A percentile compares a stretch with the other conserved stretches of the same genome.
phyloP scores from a whole-genome alignment of 2,797 vertebrate genomes.

The Urosaurus nigricauda region DNA sequence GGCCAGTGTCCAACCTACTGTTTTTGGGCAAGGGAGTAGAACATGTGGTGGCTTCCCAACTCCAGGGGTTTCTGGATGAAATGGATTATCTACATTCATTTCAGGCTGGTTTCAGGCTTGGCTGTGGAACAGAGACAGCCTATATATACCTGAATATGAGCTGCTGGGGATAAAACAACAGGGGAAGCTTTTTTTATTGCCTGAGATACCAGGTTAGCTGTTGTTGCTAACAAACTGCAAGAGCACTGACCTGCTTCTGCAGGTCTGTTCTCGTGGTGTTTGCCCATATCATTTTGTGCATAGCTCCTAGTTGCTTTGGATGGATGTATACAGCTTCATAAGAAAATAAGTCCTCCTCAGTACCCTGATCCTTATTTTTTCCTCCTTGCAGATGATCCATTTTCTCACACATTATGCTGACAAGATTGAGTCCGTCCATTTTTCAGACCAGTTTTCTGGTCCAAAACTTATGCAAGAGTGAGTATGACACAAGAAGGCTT shows the following conservation, averaged over 20 bases:
- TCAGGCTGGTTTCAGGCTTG: too few species aligned
- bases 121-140: too few species aligned
- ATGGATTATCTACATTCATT: too few species aligned
- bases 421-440: constrained; percentile 99
- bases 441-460: constrained; percentile 99
- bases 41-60: too few species aligned
- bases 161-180: not conserved
- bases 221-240: not conserved
- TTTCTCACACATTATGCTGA: constrained; percentile 96
- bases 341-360: not conserved
- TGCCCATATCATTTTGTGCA: not conserved
- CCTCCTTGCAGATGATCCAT: constrained; percentile 92
- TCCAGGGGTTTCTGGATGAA: too few species aligned
- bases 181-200: not conserved
- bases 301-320: not conserved
- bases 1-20: too few species aligned
- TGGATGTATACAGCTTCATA: not conserved
- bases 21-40: too few species aligned
- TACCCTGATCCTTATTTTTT: constrained; percentile 50
- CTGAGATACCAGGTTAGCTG: not conserved
- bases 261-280: not conserved
- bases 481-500: constrained; percentile 64
- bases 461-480: constrained; percentile 99
- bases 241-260: not conserved
- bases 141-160: not conserved